phyloP scores from a whole-genome alignment of 2,797 vertebrate genomes.

The Eulemur rubriventer region DNA sequence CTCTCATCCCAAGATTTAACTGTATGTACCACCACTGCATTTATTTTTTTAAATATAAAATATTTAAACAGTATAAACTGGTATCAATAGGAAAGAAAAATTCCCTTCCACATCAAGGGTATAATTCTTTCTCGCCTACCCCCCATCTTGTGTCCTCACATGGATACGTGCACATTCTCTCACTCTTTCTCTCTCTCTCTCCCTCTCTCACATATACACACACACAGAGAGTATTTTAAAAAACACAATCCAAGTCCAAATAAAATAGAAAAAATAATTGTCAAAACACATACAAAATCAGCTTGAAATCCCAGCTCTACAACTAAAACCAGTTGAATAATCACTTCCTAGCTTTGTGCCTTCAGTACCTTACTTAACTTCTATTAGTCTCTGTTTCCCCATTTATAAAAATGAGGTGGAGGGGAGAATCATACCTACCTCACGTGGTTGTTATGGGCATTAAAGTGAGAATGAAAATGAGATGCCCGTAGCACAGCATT shows the following conservation, averaged over 20 bases:
- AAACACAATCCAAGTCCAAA: constrained; percentile 26
- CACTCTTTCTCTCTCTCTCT: neutral
- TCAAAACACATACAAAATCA: neutral
- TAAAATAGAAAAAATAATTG: neutral
- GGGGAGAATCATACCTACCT: neutral
- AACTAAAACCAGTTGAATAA: neutral
- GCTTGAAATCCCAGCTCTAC: constrained; percentile 1
- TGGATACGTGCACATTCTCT: too few relatives aligned
- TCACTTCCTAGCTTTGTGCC: neutral
- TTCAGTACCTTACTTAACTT: neutral
- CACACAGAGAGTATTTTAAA: neutral
- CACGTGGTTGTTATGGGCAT: neutral
- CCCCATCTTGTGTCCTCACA: neutral
- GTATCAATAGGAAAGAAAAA: neutral
- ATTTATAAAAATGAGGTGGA: neutral
- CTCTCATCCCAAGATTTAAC: neutral
- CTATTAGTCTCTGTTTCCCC: neutral
- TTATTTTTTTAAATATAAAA: constrained; percentile 8
- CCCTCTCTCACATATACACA: neutral
- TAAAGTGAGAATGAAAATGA: neutral
- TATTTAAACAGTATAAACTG: neutral
- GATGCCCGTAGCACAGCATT: neutral
- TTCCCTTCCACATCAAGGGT: neutral
- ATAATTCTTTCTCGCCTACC: neutral
- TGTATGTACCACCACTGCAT: neutral